Evolutionary conservation across 92 coral and sea anemone species (phyloP).

Genomic region (Phymanthus crucifer): DNA sequence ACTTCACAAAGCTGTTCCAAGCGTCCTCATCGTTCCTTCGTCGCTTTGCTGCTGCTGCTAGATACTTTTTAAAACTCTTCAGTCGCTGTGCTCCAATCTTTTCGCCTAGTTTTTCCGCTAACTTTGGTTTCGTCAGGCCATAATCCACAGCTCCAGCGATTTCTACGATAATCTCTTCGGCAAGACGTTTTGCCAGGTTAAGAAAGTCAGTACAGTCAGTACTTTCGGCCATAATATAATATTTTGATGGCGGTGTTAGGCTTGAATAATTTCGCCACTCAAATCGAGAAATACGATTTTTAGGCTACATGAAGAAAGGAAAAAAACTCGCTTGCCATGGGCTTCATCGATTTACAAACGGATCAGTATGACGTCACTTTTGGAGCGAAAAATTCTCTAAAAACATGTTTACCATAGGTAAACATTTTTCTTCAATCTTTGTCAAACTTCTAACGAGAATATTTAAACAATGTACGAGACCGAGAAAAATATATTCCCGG

Average conservation of each 20-base stretch:
- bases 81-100: not conserved
- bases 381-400: no score
- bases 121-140: not conserved
- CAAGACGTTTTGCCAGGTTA: not conserved
- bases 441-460: no score
- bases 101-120: not conserved
- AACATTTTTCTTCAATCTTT: no score
- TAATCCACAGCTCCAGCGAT: not conserved
- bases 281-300: no score
- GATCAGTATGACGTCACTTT: no score
- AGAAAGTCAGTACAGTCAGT: not conserved
- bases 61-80: not conserved
- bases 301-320: no score
- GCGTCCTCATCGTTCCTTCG: not conserved
- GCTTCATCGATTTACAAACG: no score
- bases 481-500: no score
- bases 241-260: not conserved
- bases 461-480: no score
- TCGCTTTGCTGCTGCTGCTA: not conserved
- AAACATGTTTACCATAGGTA: no score
- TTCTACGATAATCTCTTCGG: slow-evolving; percentile 9
- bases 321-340: no score
- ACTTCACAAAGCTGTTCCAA: slow-evolving; percentile 9
- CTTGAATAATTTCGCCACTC: not conserved
- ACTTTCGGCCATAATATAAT: not conserved